Base-by-base conservation (phyloP, 2,888 invertebrate species). In the Sycophila texana region DNA sequence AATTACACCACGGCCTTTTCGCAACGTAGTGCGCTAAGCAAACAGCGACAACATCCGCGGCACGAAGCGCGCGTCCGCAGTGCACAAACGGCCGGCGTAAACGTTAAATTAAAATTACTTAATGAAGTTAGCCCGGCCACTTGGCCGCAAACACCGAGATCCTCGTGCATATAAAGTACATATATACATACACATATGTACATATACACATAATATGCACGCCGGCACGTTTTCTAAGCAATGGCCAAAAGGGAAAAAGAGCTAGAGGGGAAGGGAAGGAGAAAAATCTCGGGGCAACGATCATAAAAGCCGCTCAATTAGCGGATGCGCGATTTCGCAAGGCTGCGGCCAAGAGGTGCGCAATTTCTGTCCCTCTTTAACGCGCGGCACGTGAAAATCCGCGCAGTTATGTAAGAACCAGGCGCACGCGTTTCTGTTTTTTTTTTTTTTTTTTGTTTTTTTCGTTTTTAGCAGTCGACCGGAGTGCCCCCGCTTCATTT, bases 271-370 rank as follows among this genome's bases (percentile, higher is more conserved):
- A 20, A 55, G 12, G n/a, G 20, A 51, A 53, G 51, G 61, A 26
- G 61, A 77, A 47, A 72, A 77, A 67, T 66, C 51, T 18, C 57
- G 76, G 47, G 53, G 18, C 53, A 60, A 58, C 49, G 58, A 67
- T 77, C 77, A 60, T 77, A 77, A 77, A 72, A 77, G 77, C 72
- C 77, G 60, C 72, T 77, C 77, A 79, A 74, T 79, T 74, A 73
- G 66, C 68, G 70, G 72, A 39, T 51, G 22, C 63, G 22, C 63
- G 70, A 63, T 70, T 70, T 73, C 30, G 68, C 76, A 68, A 67
- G 68, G 67, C 58, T 70, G 47, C 47, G 49, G 47, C 47, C 18
- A 14, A 47, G n/a, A 13, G 14, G n/a, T 10, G 49, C 60, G 49
- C 49, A 60, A 49, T 71, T 71, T 60, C 60, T 60, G 18, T 58